Evolutionary conservation across 2,113 vertebrate species (phyloP).

Genomic region (Nibea coibor): DNA sequence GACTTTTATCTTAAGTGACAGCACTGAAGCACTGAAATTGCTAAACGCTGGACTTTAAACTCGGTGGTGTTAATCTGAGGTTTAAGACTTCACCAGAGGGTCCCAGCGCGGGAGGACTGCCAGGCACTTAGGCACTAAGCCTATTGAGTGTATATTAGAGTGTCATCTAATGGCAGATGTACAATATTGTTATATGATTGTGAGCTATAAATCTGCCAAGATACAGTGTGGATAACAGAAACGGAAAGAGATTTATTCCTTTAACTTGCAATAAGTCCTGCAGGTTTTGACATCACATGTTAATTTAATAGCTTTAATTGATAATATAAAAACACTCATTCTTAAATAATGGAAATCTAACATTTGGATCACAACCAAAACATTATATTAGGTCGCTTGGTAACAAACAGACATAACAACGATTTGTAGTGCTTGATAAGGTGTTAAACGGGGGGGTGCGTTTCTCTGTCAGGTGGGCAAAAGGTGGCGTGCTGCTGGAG

Average conservation of each 20-base stretch:
- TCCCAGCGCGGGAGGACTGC: conserved; percentile 55
- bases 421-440: background rate
- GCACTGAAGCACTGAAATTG: conserved; percentile 31
- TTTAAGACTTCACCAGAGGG: conserved; percentile 51
- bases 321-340: conserved; percentile 36
- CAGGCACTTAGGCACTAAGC: conserved; percentile 56
- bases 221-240: conserved; percentile 16
- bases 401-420: conserved; percentile 5
- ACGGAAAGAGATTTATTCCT: conserved; percentile 20
- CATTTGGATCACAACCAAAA: conserved; percentile 22
- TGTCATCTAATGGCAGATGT: conserved; percentile 60
- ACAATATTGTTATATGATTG: conserved; percentile 60
- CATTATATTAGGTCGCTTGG: background rate
- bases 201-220: conserved; percentile 45
- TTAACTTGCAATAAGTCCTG: conserved; percentile 27
- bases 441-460: conserved; percentile 7
- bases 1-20: conserved; percentile 57
- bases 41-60: conserved; percentile 36
- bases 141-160: conserved; percentile 62
- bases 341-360: conserved; percentile 17
- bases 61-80: conserved; percentile 47
- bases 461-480: conserved; percentile 88
- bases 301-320: conserved; percentile 34
- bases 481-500: conserved; percentile 91
- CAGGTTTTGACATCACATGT: conserved; percentile 21